Conservation (phyloP, 2,797 vertebrate species). For the Furcifer pardalis region DNA sequence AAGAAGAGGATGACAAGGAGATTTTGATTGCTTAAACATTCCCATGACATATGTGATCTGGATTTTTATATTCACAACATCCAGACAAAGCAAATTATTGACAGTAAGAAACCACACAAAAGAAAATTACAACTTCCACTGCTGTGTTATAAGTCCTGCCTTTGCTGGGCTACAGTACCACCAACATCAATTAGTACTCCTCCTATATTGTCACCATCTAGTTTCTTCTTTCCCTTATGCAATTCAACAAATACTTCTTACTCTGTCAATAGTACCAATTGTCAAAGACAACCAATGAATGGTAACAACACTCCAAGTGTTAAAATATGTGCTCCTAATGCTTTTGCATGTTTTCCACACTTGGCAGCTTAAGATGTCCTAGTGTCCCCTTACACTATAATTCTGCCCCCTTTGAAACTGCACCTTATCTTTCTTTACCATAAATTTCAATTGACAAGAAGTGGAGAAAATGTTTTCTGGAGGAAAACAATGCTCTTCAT, state of each 20-base stretch:
- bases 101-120: background rate
- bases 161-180: background rate
- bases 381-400: background rate
- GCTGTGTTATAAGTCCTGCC: background rate
- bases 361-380: background rate
- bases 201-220: background rate
- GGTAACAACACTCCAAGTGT: background rate
- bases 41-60: background rate
- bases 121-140: background rate
- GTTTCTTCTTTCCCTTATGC: background rate
- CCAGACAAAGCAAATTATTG: background rate
- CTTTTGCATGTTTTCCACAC: background rate
- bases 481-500: background rate
- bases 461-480: background rate
- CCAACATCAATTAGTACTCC: background rate
- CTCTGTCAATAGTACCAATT: constrained; percentile 29
- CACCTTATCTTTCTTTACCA: background rate
- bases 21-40: background rate
- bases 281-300: constrained; percentile 3
- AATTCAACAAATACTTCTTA: constrained; percentile 20
- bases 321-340: constrained; percentile 5
- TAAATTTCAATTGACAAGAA: background rate
- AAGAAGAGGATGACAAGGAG: background rate
- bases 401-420: background rate
- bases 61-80: background rate